phyloP scores from a whole-genome alignment of 2,797 vertebrate genomes.

The Taeniopygia guttata region DNA sequence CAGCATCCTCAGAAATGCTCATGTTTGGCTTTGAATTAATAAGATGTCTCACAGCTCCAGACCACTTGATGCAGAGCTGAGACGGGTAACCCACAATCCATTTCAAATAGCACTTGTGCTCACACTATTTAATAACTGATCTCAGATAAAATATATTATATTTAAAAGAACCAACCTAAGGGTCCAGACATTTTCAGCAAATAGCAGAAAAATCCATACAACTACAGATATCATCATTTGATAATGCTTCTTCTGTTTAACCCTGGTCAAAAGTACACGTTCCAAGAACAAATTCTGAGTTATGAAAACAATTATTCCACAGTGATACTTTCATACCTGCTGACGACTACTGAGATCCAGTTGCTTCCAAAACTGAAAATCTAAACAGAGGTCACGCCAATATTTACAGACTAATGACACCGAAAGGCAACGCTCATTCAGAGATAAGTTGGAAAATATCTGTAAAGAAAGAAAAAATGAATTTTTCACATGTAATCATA shows the following conservation, averaged over 20 bases:
- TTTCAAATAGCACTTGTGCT: not conserved
- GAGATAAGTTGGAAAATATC: conserved; percentile 95
- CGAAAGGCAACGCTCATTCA: conserved; percentile 94
- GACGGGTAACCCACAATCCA: not conserved
- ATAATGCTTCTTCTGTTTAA: not conserved
- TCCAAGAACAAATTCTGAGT: not conserved
- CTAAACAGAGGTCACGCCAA: conserved; percentile 97
- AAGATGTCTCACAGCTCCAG: not conserved
- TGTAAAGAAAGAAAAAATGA: conserved; percentile 55
- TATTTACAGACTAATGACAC: conserved; percentile 98
- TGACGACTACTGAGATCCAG: conserved; percentile 96
- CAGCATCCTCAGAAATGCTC: not conserved
- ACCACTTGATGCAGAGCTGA: not conserved
- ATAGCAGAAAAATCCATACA: not conserved
- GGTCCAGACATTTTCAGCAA: not conserved
- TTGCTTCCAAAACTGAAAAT: conserved; percentile 99
- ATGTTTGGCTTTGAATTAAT: not conserved
- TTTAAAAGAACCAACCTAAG: not conserved
- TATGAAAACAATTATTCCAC: not conserved
- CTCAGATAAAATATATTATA: not conserved
- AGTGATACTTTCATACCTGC: conserved; percentile 79
- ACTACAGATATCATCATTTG: not conserved
- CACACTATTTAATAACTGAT: not conserved
- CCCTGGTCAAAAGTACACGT: not conserved
- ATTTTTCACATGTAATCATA: not conserved